phyloP scores from a whole-genome alignment of 2,113 vertebrate genomes.

The Indri indri region DNA sequence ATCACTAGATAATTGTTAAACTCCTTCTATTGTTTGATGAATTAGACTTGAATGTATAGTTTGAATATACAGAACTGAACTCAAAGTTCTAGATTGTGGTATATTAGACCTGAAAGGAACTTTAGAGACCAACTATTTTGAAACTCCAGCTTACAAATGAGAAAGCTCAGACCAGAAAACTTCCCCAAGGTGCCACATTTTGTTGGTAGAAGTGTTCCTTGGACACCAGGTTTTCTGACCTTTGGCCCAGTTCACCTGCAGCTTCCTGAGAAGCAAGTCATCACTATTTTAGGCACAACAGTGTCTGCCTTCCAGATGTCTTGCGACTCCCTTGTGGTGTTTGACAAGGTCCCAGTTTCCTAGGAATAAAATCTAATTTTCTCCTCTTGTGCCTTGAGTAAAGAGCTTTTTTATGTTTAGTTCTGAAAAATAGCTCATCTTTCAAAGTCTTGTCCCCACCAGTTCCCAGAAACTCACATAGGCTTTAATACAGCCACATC shows the following conservation, averaged over 20 bases:
- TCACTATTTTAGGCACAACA: background rate
- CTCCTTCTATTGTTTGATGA: background rate
- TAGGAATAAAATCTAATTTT: background rate
- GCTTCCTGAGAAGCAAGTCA: background rate
- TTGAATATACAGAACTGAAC: background rate
- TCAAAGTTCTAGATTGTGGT: background rate
- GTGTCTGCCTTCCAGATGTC: background rate
- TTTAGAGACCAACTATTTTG: background rate
- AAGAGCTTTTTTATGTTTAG: background rate
- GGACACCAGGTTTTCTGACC: background rate
- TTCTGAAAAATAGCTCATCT: background rate
- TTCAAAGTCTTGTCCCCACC: background rate
- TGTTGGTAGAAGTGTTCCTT: background rate
- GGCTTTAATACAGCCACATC: background rate
- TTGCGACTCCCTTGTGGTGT: background rate
- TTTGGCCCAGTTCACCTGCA: background rate
- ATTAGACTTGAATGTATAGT: background rate
- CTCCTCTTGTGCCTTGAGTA: background rate
- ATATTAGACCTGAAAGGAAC: background rate
- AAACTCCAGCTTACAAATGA: background rate
- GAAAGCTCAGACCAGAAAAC: background rate
- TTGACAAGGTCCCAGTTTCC: background rate
- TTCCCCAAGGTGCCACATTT: background rate
- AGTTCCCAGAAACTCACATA: background rate
- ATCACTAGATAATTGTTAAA: background rate